Evolutionary conservation across 2,113 vertebrate genomes (phyloP), one percentile per base, ranked within the genome.

Genomic region (Strix aluco): DNA sequence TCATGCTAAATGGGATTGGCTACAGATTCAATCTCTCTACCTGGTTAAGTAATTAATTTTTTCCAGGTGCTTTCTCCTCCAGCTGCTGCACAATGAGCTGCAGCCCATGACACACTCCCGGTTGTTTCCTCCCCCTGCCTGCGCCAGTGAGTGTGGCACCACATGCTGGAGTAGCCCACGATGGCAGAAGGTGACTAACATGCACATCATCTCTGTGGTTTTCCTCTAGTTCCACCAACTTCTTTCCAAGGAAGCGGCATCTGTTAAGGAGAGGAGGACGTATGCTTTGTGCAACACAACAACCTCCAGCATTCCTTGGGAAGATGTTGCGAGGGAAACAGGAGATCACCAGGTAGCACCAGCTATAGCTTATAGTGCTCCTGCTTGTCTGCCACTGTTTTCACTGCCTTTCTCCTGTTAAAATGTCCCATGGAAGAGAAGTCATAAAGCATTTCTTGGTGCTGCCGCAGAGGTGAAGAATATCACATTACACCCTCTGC

Each of bases 141-240:
- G 11, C 1, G 3, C n/a, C 15, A 85, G 52, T 0, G 3, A 90
- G 5, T 2, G 1, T 52, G 34, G 62, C 26, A 59, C 13, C 1
- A 1, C 30, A 17, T 5, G 5, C n/a, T 72, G 69, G 46, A 93
- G 66, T 47, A 88, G 52, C 32, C 29, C 19, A 6, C 1, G 1
- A 59, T 1, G 38, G 22, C 38, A 79, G 46, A 84, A 51, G 16
- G 18, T 65, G 52, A 69, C 26, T 23, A 49, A 75, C 3, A 42
- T 17, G 13, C 13, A 55, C 18, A 40, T 16, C 21, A 8, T 38
- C 17, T 19, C 26, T 44, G 13, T 1, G 2, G 2, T 5, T 40
- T 70, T 52, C 36, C n/a, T 9, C 27, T 63, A 47, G 38, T 73
- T 63, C 22, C 16, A 82, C 17, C 44, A 70, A 22, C 10, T 7